These are phyloP conservation scores for Helogale parvula DNA, from an alignment of 2,113 vertebrate species.

Conservation along the genomic window DNA sequence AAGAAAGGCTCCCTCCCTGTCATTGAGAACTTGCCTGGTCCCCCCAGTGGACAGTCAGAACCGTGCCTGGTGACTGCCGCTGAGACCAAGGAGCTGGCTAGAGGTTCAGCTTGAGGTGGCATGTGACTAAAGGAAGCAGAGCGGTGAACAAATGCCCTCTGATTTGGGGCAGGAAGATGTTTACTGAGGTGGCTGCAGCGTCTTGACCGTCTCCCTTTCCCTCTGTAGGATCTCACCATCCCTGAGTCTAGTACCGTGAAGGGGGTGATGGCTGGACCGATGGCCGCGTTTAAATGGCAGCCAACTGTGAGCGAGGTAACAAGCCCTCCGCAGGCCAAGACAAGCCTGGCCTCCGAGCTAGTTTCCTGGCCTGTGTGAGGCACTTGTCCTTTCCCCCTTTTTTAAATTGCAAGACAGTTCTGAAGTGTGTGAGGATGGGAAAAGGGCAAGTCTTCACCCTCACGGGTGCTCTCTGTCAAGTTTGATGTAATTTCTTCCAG, in stretches of 20 bases:
- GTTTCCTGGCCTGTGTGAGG: background rate
- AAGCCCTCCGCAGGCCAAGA: background rate
- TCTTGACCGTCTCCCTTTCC: slow-evolving; percentile 72
- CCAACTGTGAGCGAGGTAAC: slow-evolving; percentile 92
- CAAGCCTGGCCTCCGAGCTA: background rate
- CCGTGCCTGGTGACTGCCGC: background rate
- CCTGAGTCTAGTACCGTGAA: slow-evolving; percentile 96
- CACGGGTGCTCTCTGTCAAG: background rate
- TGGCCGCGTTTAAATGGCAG: slow-evolving; percentile 97
- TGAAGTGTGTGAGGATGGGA: background rate
- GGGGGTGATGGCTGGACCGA: slow-evolving; percentile 94
- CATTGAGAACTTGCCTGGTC: background rate
- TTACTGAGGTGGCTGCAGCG: background rate
- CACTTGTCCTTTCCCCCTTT: background rate
- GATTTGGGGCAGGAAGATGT: background rate
- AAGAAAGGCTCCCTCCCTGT: background rate
- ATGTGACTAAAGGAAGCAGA: background rate
- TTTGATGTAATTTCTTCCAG: background rate
- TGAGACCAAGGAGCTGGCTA: background rate
- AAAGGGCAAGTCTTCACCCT: background rate
- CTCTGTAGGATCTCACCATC: slow-evolving; percentile 93
- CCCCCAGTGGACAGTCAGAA: background rate
- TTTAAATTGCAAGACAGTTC: background rate
- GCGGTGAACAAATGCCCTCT: background rate
- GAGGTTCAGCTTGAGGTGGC: background rate